Conservation (phyloP, 2,797 vertebrate genomes). For the Ciconia nigra region DNA sequence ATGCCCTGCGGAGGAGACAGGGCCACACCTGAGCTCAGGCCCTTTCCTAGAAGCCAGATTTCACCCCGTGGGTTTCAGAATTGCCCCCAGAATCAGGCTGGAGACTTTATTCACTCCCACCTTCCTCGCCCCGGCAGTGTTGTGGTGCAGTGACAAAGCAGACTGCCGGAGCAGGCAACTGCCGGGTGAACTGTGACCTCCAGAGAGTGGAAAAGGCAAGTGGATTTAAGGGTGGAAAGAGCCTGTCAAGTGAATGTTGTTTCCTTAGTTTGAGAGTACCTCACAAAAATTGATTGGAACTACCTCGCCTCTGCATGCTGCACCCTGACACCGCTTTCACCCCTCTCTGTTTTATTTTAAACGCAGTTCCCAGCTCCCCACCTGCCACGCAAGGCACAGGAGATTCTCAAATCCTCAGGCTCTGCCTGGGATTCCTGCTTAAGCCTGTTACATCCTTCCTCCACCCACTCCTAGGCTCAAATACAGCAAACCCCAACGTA, state of each 20-base stretch:
- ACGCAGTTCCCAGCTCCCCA: not conserved
- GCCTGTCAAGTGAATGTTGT: fast-evolving
- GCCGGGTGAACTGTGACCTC: not conserved
- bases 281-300: not conserved
- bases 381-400: not conserved
- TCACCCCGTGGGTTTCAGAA: too few species aligned
- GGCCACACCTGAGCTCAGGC: not conserved
- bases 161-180: not conserved
- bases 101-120: fast-evolving
- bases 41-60: not conserved
- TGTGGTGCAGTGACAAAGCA: not conserved
- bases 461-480: not conserved
- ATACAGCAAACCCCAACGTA: not conserved
- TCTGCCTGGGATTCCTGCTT: not conserved
- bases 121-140: fast-evolving
- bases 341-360: not conserved
- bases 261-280: not conserved
- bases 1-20: constrained; percentile 78
- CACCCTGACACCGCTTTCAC: not conserved
- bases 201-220: not conserved
- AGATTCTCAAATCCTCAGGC: not conserved
- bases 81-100: not conserved
- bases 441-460: not conserved
- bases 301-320: not conserved
- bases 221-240: not conserved